These are phyloP conservation scores for Hoplodrina ambigua DNA, from an alignment of 2,888 invertebrate genomes.

Conservation along the genomic window DNA sequence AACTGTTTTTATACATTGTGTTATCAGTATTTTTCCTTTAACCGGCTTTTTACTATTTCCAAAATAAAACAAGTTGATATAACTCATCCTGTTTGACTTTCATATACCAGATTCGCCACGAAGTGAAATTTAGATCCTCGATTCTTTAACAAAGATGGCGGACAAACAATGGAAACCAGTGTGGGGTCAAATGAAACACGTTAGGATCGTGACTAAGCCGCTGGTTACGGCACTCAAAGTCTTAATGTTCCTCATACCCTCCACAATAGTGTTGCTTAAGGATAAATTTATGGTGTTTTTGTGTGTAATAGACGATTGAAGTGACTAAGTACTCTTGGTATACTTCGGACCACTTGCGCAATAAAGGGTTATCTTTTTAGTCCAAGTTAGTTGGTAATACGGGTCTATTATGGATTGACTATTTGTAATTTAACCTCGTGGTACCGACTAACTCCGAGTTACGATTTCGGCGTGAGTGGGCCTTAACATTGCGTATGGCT, in stretches of 20 bases:
- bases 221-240: constrained; percentile 46
- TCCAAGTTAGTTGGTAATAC: not conserved
- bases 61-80: not conserved
- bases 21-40: not conserved
- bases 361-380: not conserved
- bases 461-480: too few species aligned
- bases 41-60: not conserved
- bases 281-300: constrained; percentile 36
- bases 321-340: not conserved
- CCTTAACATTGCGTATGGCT: too few species aligned
- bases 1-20: too few species aligned
- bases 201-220: constrained; percentile 57
- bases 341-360: not conserved
- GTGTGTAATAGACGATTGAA: constrained; percentile 14
- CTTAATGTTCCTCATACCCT: constrained; percentile 33
- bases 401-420: not conserved
- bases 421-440: not conserved
- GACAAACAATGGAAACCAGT: constrained; percentile 47
- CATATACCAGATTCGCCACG: constrained; percentile 3
- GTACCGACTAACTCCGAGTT: not conserved
- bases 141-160: constrained; percentile 24
- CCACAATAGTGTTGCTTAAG: constrained; percentile 46
- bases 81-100: constrained; percentile 27
- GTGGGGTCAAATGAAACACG: constrained; percentile 47
- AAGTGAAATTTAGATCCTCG: constrained; percentile 55